Evolutionary conservation across 1,140 invertebrate genomes (phyloP), one percentile per base, ranked within the genome.

Genomic region (Radopholus similis): DNA sequence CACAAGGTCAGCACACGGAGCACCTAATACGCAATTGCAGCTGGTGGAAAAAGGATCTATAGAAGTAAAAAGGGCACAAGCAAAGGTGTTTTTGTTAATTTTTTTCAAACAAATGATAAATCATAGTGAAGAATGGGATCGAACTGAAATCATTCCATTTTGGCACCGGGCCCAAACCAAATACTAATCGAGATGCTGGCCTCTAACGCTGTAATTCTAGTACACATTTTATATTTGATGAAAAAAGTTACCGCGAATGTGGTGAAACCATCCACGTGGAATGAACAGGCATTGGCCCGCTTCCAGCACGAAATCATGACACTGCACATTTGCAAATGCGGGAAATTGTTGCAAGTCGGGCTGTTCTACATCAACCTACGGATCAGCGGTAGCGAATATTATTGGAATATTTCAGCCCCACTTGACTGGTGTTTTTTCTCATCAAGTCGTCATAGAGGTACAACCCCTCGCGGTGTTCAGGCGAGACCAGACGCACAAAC

Each of bases 401-500:
- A 23, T 32, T 32, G 32, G 18, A 53, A 18, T 28, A 73, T 34
- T 23, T 9, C 15, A 28, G n/a, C 49, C 13, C 6, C 5, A 73
- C 72, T 40, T 63, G 64, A 49, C 68, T 77, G 26, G 71, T 70
- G 53, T 79, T 77, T 34, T 40, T 15, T 32, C 38, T 40, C 34
- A 78, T 66, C 6, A 70, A 21, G 26, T 75, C 75, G 23, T 77
- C 73, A 40, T 51, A 64, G 15, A 77, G 35, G 35, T 75, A 75
- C 6, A 77, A 18, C 15, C 38, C 54, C 2, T 73, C 28, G 3
- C n/a, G 21, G 9, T 53, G 47, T 11, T 63, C 35, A 18, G 75
- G 71, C 30, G 54, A 23, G n/a, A 78, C 58, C 11, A 78, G 69
- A 18, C 75, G 71, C 3, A 80, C 76, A 66, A 78, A 77, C 49